phyloP scores from a whole-genome alignment of 2,797 vertebrate genomes.

The Anguilla pacifica region DNA sequence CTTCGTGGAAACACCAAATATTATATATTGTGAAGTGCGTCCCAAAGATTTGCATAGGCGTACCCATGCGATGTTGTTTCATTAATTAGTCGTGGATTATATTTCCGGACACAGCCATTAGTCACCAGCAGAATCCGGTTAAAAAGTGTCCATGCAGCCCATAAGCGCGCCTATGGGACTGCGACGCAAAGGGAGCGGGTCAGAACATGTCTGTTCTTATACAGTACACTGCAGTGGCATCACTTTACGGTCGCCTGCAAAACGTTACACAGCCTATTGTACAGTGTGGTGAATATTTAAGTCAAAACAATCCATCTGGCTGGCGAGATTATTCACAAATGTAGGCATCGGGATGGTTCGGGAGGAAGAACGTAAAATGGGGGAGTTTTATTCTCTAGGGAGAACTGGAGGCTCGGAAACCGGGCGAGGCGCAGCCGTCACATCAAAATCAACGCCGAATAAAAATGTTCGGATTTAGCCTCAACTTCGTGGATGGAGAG shows the following conservation, averaged over 20 bases:
- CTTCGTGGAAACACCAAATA: neutral
- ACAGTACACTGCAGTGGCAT: neutral
- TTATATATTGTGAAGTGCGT: neutral
- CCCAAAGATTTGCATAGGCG: neutral
- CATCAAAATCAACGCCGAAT: neutral
- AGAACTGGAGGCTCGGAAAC: neutral
- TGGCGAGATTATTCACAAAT: neutral
- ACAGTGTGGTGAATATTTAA: neutral
- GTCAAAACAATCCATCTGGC: neutral
- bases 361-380: neutral
- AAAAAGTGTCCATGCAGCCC: neutral
- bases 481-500: neutral
- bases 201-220: neutral
- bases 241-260: neutral
- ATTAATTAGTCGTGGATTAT: neutral
- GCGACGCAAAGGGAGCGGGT: neutral
- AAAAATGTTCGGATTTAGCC: neutral
- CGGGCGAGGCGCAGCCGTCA: neutral
- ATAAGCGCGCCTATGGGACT: neutral
- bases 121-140: neutral
- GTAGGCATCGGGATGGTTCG: neutral
- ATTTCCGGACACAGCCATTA: neutral
- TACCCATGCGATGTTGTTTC: neutral
- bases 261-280: neutral
- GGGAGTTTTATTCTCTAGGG: neutral